Evolutionary conservation across 2,888 invertebrate species (phyloP), one percentile per base, ranked within the genome.

Genomic region (Exocentrus adspersus): DNA sequence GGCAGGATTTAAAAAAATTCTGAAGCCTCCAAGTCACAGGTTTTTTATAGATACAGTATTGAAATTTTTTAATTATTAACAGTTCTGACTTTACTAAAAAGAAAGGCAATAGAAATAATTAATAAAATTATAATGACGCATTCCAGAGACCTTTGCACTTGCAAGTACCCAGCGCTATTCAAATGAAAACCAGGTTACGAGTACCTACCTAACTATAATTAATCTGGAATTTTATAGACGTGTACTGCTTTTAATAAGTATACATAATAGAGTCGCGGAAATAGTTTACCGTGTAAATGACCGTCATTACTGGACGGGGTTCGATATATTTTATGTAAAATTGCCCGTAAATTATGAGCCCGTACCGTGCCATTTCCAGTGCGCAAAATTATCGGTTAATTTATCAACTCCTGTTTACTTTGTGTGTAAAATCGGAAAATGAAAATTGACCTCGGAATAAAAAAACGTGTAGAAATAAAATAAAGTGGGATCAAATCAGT

Each of bases 221-320:
- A 60, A 10, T 24, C 10, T 14, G 42, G n/a, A 58, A 63, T 63
- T 58, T 58, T 58, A 63, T 20, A 37, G 42, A 52, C 43, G 50
- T 63, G 63, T 59, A 41, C 57, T 43, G 51, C 50, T 51, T 52
- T 43, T 63, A 63, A 63, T 63, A 57, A 58, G 54, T 56, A 46
- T 41, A 56, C 52, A 41, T 63, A 63, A 63, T 63, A 24, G 41
- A 62, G 62, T 52, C 41, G 59, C 59, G 63, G 41, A 59, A 52
- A 59, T 63, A 63, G n/a, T 57, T 63, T 52, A 58, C 53, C 60
- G 60, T 19, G 50, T 60, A 60, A 60, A 60, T 52, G 21, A 21
- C 52, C 45, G 45, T 45, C 45, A 60, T 60, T 60, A 60, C 53
- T 21, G 45, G 14, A 60, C 60, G 30, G 42, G 52, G 16, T 45